Percentiles rank a stretch among this genome's conserved stretches.
These are phyloP conservation scores for Penaeus vannamei DNA, from an alignment of 1,140 invertebrate genomes.

Conservation along the genomic window DNA sequence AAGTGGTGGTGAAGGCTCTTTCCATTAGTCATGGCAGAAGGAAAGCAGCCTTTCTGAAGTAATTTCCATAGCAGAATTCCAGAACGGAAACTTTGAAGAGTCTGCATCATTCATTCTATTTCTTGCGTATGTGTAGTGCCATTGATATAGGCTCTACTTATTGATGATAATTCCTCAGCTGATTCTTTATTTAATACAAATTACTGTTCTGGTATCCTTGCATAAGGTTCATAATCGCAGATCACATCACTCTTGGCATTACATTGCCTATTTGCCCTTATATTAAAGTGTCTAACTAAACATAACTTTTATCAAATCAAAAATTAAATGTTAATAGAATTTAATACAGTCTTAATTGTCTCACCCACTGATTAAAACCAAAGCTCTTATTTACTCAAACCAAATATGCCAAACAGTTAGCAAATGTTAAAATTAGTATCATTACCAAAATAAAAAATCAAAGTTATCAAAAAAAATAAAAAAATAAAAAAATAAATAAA, in stretches of 20 bases:
- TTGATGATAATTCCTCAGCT: neutral
- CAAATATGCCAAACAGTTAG: no score
- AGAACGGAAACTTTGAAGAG: slow-evolving; percentile 47
- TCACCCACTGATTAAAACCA: no score
- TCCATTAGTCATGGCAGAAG: slow-evolving; percentile 47
- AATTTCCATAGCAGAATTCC: slow-evolving; percentile 42
- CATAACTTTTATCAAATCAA: no score
- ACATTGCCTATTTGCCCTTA: slow-evolving; percentile 47
- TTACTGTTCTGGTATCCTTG: slow-evolving; percentile 42
- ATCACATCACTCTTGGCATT: slow-evolving; percentile 32
- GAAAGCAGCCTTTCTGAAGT: slow-evolving; percentile 55
- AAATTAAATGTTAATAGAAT: no score
- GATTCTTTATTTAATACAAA: neutral
- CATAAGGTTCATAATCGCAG: slow-evolving; percentile 47
- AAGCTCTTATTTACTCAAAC: no score
- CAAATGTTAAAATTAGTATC: no score
- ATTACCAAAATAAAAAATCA: no score
- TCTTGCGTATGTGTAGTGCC: neutral
- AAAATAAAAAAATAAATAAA: no score
- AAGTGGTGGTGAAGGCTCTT: slow-evolving; percentile 46
- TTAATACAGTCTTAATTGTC: no score
- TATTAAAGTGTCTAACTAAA: no score
- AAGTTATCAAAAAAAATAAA: no score
- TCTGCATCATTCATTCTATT: neutral
- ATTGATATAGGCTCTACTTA: neutral